These are phyloP conservation scores for Abrostola tripartita DNA, from an alignment of 2,888 invertebrate genomes.

Conservation along the genomic window DNA sequence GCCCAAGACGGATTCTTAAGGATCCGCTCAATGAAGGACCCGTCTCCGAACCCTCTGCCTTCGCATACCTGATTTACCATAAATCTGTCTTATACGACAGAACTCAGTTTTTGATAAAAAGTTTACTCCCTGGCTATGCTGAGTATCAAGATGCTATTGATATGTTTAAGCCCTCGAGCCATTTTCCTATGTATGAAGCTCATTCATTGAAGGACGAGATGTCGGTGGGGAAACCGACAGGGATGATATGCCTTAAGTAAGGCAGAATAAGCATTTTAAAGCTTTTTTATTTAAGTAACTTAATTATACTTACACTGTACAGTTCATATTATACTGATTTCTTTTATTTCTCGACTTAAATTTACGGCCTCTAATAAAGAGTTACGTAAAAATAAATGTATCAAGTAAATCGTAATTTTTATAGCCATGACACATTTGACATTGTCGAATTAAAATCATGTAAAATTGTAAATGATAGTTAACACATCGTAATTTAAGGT, in stretches of 20 bases:
- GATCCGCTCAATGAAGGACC: constrained; percentile 92
- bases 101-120: constrained; percentile 78
- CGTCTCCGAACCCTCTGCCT: constrained; percentile 62
- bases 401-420: constrained; percentile 46
- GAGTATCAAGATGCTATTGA: constrained; percentile 44
- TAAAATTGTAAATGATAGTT: constrained; percentile 83
- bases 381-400: constrained; percentile 53
- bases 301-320: constrained; percentile 55
- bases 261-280: constrained; percentile 49
- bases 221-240: constrained; percentile 18
- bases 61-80: constrained; percentile 86
- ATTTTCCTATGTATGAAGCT: constrained; percentile 36
- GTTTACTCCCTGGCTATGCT: constrained; percentile 50
- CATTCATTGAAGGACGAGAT: constrained; percentile 14
- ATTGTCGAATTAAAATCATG: constrained; percentile 66
- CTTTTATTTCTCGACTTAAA: constrained; percentile 34
- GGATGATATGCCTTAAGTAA: constrained; percentile 33
- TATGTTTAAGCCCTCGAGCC: constrained; percentile 32
- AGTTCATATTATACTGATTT: constrained; percentile 44
- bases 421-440: constrained; percentile 55
- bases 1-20: constrained; percentile 96
- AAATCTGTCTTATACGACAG: constrained; percentile 78
- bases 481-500: constrained; percentile 67
- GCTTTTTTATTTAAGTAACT: constrained; percentile 54
- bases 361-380: constrained; percentile 40